A percentile compares a stretch with the other conserved stretches of the same genome.
Evolutionary conservation across 1,140 invertebrate genomes (phyloP).

Genomic region (Brachionus calyciflorus): DNA sequence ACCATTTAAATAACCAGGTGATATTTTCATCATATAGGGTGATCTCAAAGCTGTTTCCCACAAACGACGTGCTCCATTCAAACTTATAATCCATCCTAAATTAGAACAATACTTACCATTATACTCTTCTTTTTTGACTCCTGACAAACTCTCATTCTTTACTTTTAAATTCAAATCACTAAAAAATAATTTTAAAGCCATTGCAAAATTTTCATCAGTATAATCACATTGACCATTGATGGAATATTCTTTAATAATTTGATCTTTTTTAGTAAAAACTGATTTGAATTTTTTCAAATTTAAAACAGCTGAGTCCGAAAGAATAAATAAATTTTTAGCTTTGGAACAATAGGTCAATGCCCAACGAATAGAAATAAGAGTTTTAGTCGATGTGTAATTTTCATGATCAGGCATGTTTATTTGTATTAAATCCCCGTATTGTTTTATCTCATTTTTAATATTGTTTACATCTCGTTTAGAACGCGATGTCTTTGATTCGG

Average conservation of each 20-base stretch:
- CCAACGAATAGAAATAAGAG: conserved; percentile 34
- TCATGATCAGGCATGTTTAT: conserved; percentile 45
- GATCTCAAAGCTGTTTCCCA: conserved; percentile 27
- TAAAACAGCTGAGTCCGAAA: conserved; percentile 31
- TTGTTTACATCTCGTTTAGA: neutral
- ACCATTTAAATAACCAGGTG: conserved; percentile 29
- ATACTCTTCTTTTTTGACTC: neutral
- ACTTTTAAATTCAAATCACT: conserved; percentile 6
- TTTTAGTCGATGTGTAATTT: conserved; percentile 21
- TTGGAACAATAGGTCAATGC: conserved; percentile 29
- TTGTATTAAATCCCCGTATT: conserved; percentile 1
- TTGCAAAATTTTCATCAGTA: conserved; percentile 41
- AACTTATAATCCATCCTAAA: conserved; percentile 41
- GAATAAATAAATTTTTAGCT: conserved; percentile 2
- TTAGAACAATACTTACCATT: conserved; percentile 42
- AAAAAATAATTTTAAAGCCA: conserved; percentile 30
- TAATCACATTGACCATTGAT: conserved; percentile 36
- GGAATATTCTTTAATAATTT: neutral
- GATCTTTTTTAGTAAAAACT: neutral
- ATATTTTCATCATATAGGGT: conserved; percentile 44
- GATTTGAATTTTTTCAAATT: conserved; percentile 23
- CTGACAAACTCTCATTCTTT: neutral
- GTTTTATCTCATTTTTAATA: neutral
- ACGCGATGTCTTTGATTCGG: neutral
- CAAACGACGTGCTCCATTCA: neutral